Evolutionary conservation across 2,797 vertebrate species (phyloP).

Genomic region (Peromyscus attwateri): DNA sequence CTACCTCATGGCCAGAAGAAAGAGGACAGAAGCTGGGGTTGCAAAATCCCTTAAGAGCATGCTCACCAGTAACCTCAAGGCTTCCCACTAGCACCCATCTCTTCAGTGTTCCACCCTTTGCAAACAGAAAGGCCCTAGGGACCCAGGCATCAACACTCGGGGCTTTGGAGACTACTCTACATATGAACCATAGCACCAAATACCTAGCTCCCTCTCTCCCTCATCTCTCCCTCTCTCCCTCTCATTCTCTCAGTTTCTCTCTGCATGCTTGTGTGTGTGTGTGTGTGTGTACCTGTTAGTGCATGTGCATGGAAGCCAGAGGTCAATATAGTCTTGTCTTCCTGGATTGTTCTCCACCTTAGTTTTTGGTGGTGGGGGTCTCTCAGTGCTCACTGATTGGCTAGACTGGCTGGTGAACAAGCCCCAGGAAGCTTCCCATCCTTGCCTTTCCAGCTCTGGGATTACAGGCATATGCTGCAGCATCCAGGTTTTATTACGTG

Average conservation of each 20-base stretch:
- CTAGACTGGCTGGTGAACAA: background rate
- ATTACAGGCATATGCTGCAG: too few species aligned
- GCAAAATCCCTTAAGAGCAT: background rate
- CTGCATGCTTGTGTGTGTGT: background rate
- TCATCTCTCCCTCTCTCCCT: too few species aligned
- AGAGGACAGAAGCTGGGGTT: background rate
- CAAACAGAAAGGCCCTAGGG: background rate
- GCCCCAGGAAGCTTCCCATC: background rate
- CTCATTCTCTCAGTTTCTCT: background rate
- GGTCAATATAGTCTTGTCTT: background rate
- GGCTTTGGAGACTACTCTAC: background rate
- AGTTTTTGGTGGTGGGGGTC: background rate
- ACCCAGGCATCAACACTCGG: too few species aligned
- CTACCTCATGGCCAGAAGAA: background rate
- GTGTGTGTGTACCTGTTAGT: background rate
- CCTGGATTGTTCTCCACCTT: background rate
- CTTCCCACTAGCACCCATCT: background rate
- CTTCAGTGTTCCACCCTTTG: background rate
- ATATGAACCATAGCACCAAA: background rate
- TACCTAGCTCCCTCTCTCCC: background rate
- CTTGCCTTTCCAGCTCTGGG: background rate
- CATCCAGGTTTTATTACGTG: too few species aligned
- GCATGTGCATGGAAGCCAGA: background rate
- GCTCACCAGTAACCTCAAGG: too few species aligned
- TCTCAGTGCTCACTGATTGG: background rate